Base-by-base conservation (phyloP, 2,888 invertebrate species). In the Acleris holmiana region DNA sequence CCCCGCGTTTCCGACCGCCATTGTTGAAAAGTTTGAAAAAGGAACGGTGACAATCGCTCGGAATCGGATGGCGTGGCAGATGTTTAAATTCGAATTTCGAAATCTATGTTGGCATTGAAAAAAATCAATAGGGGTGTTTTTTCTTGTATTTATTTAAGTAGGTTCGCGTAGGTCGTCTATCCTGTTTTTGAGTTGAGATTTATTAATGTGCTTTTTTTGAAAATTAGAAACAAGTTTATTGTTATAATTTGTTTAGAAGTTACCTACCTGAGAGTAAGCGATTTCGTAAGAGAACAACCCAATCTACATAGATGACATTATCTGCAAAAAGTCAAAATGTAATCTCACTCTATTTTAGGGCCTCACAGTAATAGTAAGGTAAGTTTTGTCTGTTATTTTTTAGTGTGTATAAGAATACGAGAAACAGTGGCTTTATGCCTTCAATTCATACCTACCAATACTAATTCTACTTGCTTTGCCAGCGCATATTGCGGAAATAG, bases 21-120 rank as follows among this genome's bases (percentile, higher is more conserved):
- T 76, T 77, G 77, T 75, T 75, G 73, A 69, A 70, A 73, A 73
- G 74, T 74, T 77, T 71, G 68, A 77, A 78, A 79, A 79, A 66
- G 80, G 72, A 74, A 72, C 55, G 55, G 55, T 73, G 76, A 86
- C 87, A 83, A 85, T 84, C 80, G 79, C 69, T 71, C 72, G 74
- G 82, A 85, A 85, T 88, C 83, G 80, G 85, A 83, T 83, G 83
- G 48, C 50, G 50, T 25, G 50, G 83, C 89, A 89, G 89, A 88
- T 89, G 89, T 84, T 73, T 35, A 75, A 55, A 55, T 44, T 55
- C 55, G 44, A 78, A 79, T 83, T 78, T 83, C 81, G 80, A 85
- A 87, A 87, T 86, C 84, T 78, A 81, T 84, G 83, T 80, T 86
- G 76, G 72, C 77, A 73, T 67, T 73, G 76, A 82, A 79, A 77